phyloP scores from a whole-genome alignment of 2,113 vertebrate species.

The Megaleporinus macrocephalus region DNA sequence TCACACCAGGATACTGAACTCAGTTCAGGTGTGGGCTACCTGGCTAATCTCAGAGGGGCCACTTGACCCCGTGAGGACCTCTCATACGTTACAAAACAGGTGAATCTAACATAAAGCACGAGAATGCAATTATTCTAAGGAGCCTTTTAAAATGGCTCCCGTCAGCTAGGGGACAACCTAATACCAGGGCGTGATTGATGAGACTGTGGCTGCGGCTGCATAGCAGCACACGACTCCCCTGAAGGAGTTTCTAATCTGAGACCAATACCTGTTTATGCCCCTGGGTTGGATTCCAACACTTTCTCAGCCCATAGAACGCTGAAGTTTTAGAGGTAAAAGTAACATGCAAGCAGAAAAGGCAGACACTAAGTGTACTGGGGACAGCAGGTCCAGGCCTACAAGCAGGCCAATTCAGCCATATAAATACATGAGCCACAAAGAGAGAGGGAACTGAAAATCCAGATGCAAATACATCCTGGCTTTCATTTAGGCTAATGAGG shows the following conservation, averaged over 20 bases:
- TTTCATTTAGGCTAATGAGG: no score
- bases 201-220: slow-evolving; percentile 35
- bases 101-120: slow-evolving; percentile 64
- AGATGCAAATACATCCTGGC: no score
- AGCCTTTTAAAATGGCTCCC: slow-evolving; percentile 64
- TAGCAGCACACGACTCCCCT: slow-evolving; percentile 41
- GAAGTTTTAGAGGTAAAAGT: slow-evolving; percentile 53
- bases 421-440: background rate
- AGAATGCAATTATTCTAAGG: slow-evolving; percentile 75
- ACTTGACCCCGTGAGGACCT: slow-evolving; percentile 67
- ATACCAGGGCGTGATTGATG: slow-evolving; percentile 70
- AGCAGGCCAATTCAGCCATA: slow-evolving; percentile 20
- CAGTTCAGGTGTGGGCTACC: slow-evolving; percentile 36
- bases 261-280: slow-evolving; percentile 52
- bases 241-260: slow-evolving; percentile 45
- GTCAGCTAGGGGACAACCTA: slow-evolving; percentile 69
- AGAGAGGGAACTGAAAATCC: background rate
- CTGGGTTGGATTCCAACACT: slow-evolving; percentile 41
- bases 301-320: slow-evolving; percentile 32
- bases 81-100: slow-evolving; percentile 65
- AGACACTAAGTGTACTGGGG: slow-evolving; percentile 16
- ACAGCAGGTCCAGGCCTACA: slow-evolving; percentile 10
- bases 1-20: slow-evolving; percentile 26
- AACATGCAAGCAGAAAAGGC: slow-evolving; percentile 43
- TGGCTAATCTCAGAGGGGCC: slow-evolving; percentile 52